phyloP scores from a whole-genome alignment of 2,113 vertebrate species.

The Chroicocephalus ridibundus region DNA sequence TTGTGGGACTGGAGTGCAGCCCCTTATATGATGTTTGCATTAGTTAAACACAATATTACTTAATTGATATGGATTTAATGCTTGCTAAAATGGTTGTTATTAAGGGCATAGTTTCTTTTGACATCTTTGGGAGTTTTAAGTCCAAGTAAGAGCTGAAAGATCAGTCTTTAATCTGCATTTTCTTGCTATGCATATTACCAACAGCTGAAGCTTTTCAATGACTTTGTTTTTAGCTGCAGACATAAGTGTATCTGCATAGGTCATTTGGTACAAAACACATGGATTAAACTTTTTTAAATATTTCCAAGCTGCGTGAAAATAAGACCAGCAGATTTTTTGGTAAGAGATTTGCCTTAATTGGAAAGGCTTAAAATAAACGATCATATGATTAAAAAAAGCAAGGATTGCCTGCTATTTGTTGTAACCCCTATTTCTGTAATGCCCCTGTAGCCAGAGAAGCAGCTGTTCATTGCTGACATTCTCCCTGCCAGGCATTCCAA shows the following conservation, averaged over 20 bases:
- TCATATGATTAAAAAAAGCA: constrained; percentile 70
- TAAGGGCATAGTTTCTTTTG: background rate
- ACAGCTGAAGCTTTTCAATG: background rate
- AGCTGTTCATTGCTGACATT: constrained; percentile 82
- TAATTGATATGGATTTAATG: background rate
- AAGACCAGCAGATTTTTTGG: background rate
- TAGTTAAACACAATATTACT: background rate
- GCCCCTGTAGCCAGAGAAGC: constrained; percentile 66
- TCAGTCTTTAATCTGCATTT: background rate
- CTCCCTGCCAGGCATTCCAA: constrained; percentile 89
- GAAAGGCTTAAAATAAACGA: constrained; percentile 73
- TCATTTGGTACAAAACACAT: background rate
- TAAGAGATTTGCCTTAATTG: constrained; percentile 48
- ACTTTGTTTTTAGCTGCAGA: background rate
- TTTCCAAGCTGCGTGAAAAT: background rate
- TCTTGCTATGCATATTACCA: background rate
- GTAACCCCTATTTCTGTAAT: constrained; percentile 73
- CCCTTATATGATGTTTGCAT: background rate
- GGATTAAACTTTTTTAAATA: background rate
- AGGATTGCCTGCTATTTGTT: constrained; percentile 68
- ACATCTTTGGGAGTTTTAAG: background rate
- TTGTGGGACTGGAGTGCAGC: background rate
- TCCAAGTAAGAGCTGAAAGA: background rate
- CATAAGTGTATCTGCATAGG: background rate
- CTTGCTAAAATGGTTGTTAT: background rate